Percentiles rank a stretch among this genome's conserved stretches.
phyloP scores from a whole-genome alignment of 2,888 invertebrate species.

The Hedychridium roseum region DNA sequence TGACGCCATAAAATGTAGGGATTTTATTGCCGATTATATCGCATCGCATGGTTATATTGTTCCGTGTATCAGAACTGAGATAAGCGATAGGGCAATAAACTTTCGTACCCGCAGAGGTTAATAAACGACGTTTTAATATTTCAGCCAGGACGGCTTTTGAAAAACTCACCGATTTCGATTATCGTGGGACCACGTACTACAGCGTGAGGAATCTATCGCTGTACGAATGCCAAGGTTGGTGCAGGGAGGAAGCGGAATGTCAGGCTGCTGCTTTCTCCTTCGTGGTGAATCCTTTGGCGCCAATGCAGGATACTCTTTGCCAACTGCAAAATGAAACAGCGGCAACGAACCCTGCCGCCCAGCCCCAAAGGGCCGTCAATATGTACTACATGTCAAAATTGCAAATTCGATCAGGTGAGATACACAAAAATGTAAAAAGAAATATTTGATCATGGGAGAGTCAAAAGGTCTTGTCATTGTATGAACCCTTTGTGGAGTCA shows the following conservation, averaged over 20 bases:
- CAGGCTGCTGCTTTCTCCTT: constrained; percentile 94
- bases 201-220: constrained; percentile 90
- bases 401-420: constrained; percentile 78
- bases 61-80: too few relatives aligned
- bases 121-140: too few relatives aligned
- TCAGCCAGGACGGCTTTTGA: constrained; percentile 89
- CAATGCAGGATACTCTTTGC: constrained; percentile 90
- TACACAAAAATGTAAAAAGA: too few relatives aligned
- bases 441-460: too few relatives aligned
- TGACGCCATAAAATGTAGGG: too few relatives aligned
- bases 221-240: constrained; percentile 96
- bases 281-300: constrained; percentile 90
- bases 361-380: constrained; percentile 83
- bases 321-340: constrained; percentile 92
- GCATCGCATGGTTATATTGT: too few relatives aligned
- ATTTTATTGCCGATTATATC: too few relatives aligned
- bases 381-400: constrained; percentile 96
- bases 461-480: too few relatives aligned
- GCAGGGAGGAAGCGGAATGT: constrained; percentile 90
- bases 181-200: constrained; percentile 89
- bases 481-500: too few relatives aligned
- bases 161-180: constrained; percentile 92
- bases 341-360: constrained; percentile 86
- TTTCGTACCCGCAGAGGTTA: too few relatives aligned
- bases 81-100: too few relatives aligned